Percentiles rank a stretch among this genome's conserved stretches.
Conservation (phyloP, 1,140 invertebrate species). For the Scaptomyza hsui region DNA sequence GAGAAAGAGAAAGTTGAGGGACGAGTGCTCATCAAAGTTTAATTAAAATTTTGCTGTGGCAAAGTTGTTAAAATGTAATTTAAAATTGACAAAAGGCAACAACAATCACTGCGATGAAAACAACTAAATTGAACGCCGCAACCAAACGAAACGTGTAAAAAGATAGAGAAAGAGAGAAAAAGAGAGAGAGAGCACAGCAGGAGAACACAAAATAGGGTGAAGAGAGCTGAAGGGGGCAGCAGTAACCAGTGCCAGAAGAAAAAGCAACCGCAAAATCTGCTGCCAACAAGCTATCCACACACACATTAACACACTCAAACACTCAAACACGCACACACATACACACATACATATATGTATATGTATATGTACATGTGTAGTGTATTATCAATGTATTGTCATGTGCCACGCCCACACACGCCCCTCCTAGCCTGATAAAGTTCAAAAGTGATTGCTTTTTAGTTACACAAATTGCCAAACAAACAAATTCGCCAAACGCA, state of each 20-base stretch:
- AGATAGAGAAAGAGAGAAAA: conserved; percentile 5
- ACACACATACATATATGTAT: background rate
- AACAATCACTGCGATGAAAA: conserved; percentile 25
- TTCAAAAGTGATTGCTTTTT: conserved; percentile 80
- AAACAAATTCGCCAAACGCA: conserved; percentile 60
- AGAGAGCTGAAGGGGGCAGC: background rate
- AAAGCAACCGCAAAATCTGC: conserved; percentile 52
- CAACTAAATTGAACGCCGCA: conserved; percentile 46
- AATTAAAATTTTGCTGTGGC: conserved; percentile 59
- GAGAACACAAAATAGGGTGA: background rate
- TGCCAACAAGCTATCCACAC: conserved; percentile 43
- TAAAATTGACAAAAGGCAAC: conserved; percentile 56
- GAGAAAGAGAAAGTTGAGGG: background rate
- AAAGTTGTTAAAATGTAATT: conserved; percentile 70
- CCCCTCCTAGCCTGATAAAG: conserved; percentile 63
- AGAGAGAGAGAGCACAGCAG: conserved; percentile 11
- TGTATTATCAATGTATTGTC: conserved; percentile 54
- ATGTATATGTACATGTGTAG: conserved; percentile 8
- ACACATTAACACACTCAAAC: no score
- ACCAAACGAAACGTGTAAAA: conserved; percentile 45
- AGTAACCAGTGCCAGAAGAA: conserved; percentile 43
- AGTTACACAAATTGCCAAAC: conserved; percentile 79
- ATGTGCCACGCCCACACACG: conserved; percentile 29
- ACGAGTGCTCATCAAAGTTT: conserved; percentile 58
- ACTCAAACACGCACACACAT: conserved; percentile 9